A percentile compares a stretch with the other conserved stretches of the same genome.
phyloP scores from a whole-genome alignment of 37 sponge, comb jelly and placozoan species.

The Chondrosia reniformis region DNA sequence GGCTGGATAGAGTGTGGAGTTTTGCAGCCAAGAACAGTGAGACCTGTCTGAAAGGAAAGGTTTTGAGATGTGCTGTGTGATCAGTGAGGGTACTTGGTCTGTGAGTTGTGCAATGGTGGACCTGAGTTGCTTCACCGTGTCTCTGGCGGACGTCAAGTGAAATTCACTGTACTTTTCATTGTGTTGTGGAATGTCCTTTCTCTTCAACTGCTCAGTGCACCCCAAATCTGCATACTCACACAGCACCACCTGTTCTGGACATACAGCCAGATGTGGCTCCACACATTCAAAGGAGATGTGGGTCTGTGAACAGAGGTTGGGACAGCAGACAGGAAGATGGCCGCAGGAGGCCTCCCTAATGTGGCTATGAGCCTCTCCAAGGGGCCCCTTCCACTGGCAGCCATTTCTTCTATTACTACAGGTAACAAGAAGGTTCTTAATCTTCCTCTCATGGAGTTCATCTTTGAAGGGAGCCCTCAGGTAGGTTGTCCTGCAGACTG shows the following conservation, averaged over 20 bases:
- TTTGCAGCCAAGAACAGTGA: not conserved
- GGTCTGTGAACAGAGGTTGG: constrained; percentile 4
- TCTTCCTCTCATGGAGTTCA: constrained; percentile 18
- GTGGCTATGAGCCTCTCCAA: not conserved
- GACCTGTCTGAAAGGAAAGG: not conserved
- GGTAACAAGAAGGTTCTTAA: not conserved
- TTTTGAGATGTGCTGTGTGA: too few relatives aligned
- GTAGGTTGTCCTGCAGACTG: not conserved
- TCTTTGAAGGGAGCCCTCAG: constrained; percentile 9
- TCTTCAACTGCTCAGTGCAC: not conserved
- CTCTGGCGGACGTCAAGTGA: not conserved
- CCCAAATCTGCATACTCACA: constrained; percentile 12
- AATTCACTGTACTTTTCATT: not conserved
- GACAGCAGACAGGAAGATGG: constrained; percentile 12
- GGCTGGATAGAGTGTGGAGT: not conserved
- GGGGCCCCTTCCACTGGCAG: constrained; percentile 4
- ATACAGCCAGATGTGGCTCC: constrained; percentile 2
- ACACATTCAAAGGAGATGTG: not conserved
- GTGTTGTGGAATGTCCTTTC: not conserved
- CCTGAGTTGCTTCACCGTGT: not conserved
- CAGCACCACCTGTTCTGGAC: constrained; percentile 10
- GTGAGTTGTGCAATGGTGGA: not conserved
- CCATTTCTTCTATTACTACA: not conserved
- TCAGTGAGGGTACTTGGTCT: not conserved
- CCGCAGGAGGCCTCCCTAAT: not conserved